phyloP scores from a whole-genome alignment of 1,140 invertebrate genomes.

The Sminthurides bifidus region DNA sequence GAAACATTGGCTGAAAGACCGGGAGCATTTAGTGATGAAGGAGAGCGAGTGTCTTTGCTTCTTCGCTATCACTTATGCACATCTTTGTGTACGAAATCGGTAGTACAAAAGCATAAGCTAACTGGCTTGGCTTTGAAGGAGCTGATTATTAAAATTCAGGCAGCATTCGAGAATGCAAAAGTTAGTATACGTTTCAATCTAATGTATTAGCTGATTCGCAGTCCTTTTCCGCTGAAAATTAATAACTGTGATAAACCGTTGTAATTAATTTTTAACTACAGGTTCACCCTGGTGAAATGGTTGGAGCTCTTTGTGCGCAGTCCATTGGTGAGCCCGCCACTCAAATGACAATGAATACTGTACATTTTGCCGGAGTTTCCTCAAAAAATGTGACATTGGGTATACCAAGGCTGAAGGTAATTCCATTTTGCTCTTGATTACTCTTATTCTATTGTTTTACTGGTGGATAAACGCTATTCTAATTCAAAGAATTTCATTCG shows the following conservation, averaged over 20 bases:
- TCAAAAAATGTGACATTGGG: constrained; percentile 20
- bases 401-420: constrained; percentile 13
- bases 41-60: neutral
- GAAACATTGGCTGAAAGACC: neutral
- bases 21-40: neutral
- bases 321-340: constrained; percentile 56
- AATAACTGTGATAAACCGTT: neutral
- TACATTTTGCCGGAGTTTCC: constrained; percentile 59
- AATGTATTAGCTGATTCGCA: neutral
- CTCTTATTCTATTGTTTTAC: neutral
- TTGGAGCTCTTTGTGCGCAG: constrained; percentile 42
- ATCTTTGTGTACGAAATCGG: neutral
- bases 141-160: neutral
- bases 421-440: neutral
- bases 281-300: constrained; percentile 14
- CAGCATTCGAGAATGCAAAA: neutral
- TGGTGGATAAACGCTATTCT: neutral
- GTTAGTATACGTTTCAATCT: neutral
- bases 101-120: too few species aligned
- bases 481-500: neutral
- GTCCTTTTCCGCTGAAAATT: neutral
- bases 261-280: neutral
- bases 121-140: neutral
- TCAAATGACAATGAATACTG: constrained; percentile 61
- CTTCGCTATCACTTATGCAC: too few species aligned